Percentiles rank a stretch among this genome's conserved stretches.
Evolutionary conservation across 2,888 invertebrate genomes (phyloP).

Genomic region (Pecten maximus): DNA sequence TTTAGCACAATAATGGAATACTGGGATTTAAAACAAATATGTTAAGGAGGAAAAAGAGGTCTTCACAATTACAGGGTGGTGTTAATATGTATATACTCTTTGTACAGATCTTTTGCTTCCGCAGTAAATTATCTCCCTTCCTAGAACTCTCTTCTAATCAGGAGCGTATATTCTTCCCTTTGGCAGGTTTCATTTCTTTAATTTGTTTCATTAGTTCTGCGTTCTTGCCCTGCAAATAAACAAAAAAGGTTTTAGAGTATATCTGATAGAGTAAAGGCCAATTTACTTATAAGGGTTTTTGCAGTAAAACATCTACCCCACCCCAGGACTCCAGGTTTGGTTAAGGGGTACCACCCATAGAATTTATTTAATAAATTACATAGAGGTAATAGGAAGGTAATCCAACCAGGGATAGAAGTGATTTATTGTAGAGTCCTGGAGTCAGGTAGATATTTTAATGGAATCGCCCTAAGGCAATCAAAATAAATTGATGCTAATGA

Average conservation of each 20-base stretch:
- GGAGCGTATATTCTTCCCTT: constrained; percentile 22
- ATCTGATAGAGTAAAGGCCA: no score
- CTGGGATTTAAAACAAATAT: neutral
- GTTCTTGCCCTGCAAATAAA: constrained; percentile 87
- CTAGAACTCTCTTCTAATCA: neutral
- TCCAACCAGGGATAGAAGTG: no score
- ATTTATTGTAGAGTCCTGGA: no score
- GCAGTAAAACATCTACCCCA: no score
- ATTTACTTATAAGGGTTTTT: no score
- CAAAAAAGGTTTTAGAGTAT: neutral
- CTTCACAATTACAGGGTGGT: neutral
- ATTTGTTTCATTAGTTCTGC: constrained; percentile 90
- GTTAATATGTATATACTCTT: neutral
- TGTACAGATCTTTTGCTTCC: constrained; percentile 28
- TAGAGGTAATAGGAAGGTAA: no score
- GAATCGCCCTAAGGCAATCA: no score
- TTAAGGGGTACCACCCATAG: no score
- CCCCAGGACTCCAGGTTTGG: no score
- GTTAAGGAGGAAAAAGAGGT: neutral
- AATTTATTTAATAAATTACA: no score
- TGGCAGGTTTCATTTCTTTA: neutral
- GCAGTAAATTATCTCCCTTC: neutral
- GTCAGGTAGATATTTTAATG: no score
- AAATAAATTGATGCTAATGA: no score
- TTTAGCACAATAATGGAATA: neutral